These are phyloP conservation scores for Tineola bisselliella DNA, from an alignment of 2,888 invertebrate species.

Conservation along the genomic window DNA sequence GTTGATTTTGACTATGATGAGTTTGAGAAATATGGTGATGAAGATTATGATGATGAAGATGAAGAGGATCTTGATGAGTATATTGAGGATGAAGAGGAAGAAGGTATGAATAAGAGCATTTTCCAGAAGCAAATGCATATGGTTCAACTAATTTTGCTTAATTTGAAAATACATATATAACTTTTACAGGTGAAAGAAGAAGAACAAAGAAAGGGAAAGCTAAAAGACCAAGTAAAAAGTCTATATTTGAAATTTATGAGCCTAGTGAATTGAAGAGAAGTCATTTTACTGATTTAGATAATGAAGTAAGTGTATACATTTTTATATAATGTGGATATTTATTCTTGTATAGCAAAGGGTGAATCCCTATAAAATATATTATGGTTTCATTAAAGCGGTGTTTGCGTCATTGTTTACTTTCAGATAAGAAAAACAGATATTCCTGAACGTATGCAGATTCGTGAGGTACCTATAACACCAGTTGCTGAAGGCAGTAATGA, in stretches of 20 bases:
- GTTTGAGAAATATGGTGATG: conserved; percentile 87
- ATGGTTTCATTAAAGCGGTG: neutral
- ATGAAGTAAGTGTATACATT: conserved; percentile 71
- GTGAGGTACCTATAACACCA: conserved; percentile 85
- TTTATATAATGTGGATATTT: no score
- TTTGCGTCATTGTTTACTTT: neutral
- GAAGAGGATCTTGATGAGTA: conserved; percentile 82
- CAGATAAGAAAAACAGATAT: conserved; percentile 86
- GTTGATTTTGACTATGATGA: conserved; percentile 98
- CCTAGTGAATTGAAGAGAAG: conserved; percentile 96
- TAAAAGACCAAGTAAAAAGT: conserved; percentile 82
- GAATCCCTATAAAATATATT: no score
- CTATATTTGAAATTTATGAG: conserved; percentile 95
- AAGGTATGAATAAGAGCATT: conserved; percentile 36
- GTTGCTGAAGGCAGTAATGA: conserved; percentile 87
- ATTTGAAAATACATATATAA: no score
- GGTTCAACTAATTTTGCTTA: no score
- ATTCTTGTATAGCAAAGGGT: no score
- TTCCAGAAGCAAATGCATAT: neutral
- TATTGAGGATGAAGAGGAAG: conserved; percentile 80
- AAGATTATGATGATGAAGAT: conserved; percentile 85
- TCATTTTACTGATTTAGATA: conserved; percentile 93
- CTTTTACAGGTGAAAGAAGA: conserved; percentile 54
- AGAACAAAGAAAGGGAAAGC: conserved; percentile 79
- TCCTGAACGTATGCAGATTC: conserved; percentile 91